Evolutionary conservation across 2,797 vertebrate species (phyloP).

Genomic region (Aselliscus stoliczkanus): DNA sequence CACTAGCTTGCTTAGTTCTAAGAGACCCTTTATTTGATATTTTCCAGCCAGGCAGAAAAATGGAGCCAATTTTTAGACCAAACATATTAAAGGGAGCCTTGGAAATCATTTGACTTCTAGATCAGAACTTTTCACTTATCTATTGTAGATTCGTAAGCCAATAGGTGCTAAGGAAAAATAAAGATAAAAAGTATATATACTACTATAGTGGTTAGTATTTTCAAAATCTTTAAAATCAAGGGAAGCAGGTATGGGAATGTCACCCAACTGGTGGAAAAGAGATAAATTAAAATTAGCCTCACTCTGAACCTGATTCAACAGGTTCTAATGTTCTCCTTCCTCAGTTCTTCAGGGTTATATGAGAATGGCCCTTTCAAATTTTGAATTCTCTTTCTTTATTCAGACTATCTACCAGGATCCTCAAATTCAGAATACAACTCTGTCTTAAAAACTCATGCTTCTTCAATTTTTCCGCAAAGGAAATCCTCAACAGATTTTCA

Average conservation of each 20-base stretch:
- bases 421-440: not conserved
- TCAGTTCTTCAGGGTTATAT: not conserved
- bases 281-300: not conserved
- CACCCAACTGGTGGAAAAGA: not conserved
- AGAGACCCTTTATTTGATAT: not conserved
- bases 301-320: not conserved
- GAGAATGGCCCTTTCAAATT: not conserved
- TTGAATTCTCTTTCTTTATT: conserved; percentile 39
- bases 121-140: not conserved
- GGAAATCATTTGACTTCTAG: not conserved
- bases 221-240: conserved; percentile 33
- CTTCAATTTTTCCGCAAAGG: conserved; percentile 4
- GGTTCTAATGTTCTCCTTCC: conserved; percentile 17
- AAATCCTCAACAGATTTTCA: conserved; percentile 29
- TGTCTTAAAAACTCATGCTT: not conserved
- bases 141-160: not conserved
- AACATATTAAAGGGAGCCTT: not conserved
- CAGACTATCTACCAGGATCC: not conserved
- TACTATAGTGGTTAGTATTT: not conserved
- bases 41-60: not conserved
- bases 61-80: not conserved
- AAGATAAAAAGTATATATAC: not conserved
- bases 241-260: not conserved
- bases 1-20: not conserved
- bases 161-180: not conserved